phyloP scores from a whole-genome alignment of 2,888 invertebrate species.

The Craniophora ligustri region DNA sequence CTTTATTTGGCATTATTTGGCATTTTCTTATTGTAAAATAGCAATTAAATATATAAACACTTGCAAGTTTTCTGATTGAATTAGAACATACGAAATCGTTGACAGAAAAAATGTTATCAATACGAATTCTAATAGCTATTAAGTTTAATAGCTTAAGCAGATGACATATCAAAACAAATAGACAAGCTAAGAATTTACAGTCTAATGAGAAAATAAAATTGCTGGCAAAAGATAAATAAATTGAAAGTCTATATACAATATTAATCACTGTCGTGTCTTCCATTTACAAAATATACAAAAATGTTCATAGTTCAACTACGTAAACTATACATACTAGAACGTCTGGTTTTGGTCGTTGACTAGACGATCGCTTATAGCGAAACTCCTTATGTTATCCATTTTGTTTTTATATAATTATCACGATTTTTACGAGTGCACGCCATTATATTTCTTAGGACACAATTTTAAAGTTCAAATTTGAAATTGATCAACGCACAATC shows the following conservation, averaged over 20 bases:
- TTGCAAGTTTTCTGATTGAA: no score
- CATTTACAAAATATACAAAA: slow-evolving; percentile 82
- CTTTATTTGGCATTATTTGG: slow-evolving; percentile 24
- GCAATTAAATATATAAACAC: no score
- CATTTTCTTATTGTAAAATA: slow-evolving; percentile 17
- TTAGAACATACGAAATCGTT: no score
- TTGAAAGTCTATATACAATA: slow-evolving; percentile 46
- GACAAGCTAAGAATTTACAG: not conserved
- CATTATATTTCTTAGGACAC: no score
- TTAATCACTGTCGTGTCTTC: slow-evolving; percentile 79
- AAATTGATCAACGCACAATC: no score
- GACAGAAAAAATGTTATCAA: not conserved
- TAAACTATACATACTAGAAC: slow-evolving; percentile 48
- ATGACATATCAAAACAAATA: not conserved
- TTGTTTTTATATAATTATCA: no score
- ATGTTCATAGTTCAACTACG: slow-evolving; percentile 32
- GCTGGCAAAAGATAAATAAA: slow-evolving; percentile 17
- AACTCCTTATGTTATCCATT: slow-evolving; percentile 1
- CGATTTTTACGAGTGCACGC: no score
- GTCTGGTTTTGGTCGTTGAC: slow-evolving; percentile 60
- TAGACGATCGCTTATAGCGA: slow-evolving; percentile 32
- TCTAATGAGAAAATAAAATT: not conserved
- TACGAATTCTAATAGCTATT: not conserved
- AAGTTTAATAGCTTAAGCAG: not conserved
- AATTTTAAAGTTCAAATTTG: no score